Percentiles rank a stretch among this genome's conserved stretches.
Conservation (phyloP, 2,113 vertebrate genomes). For the Engystomops pustulosus region DNA sequence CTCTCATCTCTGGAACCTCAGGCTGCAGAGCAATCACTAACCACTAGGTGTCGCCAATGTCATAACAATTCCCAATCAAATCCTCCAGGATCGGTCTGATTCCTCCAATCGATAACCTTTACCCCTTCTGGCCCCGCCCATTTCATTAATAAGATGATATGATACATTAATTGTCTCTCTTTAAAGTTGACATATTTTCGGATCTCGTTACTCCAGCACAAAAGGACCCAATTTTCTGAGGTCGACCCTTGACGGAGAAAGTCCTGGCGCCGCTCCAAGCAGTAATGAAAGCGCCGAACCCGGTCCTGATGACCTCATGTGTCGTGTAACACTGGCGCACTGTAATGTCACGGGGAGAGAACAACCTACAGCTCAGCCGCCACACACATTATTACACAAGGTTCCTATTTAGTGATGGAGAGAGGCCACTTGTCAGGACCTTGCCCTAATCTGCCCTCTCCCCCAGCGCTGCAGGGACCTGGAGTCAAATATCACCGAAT, state of each 20-base stretch:
- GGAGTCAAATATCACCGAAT: conserved; percentile 33
- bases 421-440: conserved; percentile 45
- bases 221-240: conserved; percentile 32
- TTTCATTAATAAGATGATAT: conserved; percentile 16
- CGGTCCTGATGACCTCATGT: conserved; percentile 44
- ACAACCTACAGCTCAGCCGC: conserved; percentile 33
- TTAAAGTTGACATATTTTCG: background rate
- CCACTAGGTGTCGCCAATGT: conserved; percentile 36
- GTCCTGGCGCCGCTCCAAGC: conserved; percentile 17
- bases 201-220: conserved; percentile 31
- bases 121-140: background rate
- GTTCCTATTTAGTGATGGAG: conserved; percentile 43
- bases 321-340: conserved; percentile 42
- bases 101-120: background rate
- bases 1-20: background rate
- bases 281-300: conserved; percentile 46
- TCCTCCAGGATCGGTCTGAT: background rate
- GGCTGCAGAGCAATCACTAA: background rate
- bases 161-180: conserved; percentile 20
- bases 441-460: conserved; percentile 54
- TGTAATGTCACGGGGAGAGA: conserved; percentile 12
- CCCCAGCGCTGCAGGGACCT: background rate
- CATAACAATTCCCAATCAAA: background rate
- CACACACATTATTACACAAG: conserved; percentile 39
- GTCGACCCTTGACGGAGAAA: conserved; percentile 17